phyloP scores from a whole-genome alignment of 2,113 vertebrate genomes.

The Pardalotus punctatus region DNA sequence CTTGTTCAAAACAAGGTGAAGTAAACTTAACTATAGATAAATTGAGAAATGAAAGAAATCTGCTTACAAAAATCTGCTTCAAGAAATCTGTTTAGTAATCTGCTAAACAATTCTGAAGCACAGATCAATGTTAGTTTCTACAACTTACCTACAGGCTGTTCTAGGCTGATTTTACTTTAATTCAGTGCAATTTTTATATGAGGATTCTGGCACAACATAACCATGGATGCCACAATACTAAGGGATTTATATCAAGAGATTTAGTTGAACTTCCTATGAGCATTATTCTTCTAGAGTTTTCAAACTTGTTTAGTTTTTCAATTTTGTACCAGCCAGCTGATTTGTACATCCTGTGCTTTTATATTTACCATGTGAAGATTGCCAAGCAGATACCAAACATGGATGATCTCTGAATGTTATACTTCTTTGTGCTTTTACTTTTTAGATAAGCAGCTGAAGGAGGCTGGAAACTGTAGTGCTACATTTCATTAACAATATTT shows the following conservation, averaged over 20 bases:
- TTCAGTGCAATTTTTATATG: neutral
- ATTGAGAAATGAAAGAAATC: neutral
- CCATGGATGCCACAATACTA: neutral
- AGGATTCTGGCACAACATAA: neutral
- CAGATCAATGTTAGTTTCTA: neutral
- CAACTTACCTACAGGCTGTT: neutral
- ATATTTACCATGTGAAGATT: neutral
- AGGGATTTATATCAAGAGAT: neutral
- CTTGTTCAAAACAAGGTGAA: neutral
- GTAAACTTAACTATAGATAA: neutral
- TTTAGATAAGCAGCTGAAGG: neutral
- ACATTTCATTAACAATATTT: neutral
- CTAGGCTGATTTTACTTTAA: neutral
- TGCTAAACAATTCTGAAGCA: neutral
- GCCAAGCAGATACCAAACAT: neutral
- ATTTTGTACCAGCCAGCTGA: neutral
- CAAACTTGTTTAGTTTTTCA: neutral
- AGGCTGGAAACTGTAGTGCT: neutral
- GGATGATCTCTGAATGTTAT: neutral
- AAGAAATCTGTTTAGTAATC: neutral
- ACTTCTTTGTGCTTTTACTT: neutral
- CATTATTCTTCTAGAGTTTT: neutral
- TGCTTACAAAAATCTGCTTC: neutral
- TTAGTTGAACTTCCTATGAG: neutral
- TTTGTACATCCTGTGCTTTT: neutral